These are phyloP conservation scores for Pitta sordida DNA, from an alignment of 2,113 vertebrate species.

Conservation along the genomic window DNA sequence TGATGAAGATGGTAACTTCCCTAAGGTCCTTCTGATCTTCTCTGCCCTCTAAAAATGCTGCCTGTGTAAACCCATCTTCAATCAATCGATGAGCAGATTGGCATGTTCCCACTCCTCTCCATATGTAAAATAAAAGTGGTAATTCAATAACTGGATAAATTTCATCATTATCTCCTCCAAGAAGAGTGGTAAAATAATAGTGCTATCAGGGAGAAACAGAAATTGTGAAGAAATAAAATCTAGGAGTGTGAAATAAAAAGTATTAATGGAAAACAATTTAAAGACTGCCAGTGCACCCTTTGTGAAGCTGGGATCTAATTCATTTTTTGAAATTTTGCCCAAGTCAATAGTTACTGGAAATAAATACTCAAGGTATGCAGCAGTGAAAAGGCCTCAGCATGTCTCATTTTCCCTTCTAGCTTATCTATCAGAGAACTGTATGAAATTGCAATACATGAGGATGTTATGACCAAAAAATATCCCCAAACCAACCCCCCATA, in stretches of 20 bases:
- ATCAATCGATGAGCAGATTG: constrained; percentile 14
- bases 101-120: background rate
- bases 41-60: constrained; percentile 55
- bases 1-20: background rate
- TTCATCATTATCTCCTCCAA: background rate
- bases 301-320: background rate
- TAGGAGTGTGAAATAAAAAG: background rate
- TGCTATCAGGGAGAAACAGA: background rate
- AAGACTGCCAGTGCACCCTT: background rate
- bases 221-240: background rate
- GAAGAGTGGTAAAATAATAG: background rate
- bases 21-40: constrained; percentile 37
- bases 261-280: background rate
- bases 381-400: background rate
- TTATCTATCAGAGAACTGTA: background rate
- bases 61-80: background rate
- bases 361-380: background rate
- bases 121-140: background rate
- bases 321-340: background rate
- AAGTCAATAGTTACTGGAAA: background rate
- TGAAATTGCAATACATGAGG: background rate
- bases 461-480: background rate
- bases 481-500: too few relatives aligned
- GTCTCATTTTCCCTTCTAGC: background rate
- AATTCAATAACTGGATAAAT: constrained; percentile 16